Conservation (phyloP, 1,140 invertebrate species). For the Heliothis virescens region DNA sequence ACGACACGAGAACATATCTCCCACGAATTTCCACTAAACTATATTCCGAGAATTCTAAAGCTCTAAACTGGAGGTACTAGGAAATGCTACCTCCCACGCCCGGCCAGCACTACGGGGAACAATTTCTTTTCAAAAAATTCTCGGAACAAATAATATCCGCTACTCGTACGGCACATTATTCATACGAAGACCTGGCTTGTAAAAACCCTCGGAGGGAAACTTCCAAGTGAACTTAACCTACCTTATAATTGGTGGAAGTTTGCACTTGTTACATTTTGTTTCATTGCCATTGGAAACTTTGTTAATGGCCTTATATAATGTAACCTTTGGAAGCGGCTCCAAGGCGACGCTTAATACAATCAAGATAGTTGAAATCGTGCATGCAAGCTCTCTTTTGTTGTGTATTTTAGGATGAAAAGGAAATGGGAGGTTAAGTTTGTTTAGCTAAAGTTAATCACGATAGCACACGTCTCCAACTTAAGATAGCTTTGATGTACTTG, state of each 20-base stretch:
- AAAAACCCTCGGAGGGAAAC: constrained; percentile 44
- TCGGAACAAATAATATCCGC: constrained; percentile 46
- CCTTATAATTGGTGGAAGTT: constrained; percentile 43
- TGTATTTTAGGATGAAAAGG: constrained; percentile 6
- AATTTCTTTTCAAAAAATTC: constrained; percentile 46
- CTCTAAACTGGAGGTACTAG: not conserved
- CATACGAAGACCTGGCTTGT: constrained; percentile 47
- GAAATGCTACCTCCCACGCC: constrained; percentile 26
- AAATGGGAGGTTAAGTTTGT: not conserved
- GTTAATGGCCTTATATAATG: constrained; percentile 41
- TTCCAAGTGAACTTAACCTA: constrained; percentile 44
- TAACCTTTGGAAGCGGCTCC: constrained; percentile 34
- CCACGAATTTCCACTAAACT: not conserved
- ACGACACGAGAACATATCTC: not conserved
- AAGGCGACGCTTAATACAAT: constrained; percentile 17
- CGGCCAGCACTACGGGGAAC: constrained; percentile 41
- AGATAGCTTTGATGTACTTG: no score
- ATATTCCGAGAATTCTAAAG: constrained; percentile 4
- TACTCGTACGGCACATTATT: constrained; percentile 54
- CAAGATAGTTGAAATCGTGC: constrained; percentile 36
- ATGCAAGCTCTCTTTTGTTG: constrained; percentile 30
- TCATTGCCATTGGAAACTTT: constrained; percentile 40
- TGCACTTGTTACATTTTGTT: constrained; percentile 46
- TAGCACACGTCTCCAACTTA: no score
- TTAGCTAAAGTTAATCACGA: no score